Base-by-base conservation (phyloP, 2,888 invertebrate genomes). In the Elaeidobius kamerunicus region DNA sequence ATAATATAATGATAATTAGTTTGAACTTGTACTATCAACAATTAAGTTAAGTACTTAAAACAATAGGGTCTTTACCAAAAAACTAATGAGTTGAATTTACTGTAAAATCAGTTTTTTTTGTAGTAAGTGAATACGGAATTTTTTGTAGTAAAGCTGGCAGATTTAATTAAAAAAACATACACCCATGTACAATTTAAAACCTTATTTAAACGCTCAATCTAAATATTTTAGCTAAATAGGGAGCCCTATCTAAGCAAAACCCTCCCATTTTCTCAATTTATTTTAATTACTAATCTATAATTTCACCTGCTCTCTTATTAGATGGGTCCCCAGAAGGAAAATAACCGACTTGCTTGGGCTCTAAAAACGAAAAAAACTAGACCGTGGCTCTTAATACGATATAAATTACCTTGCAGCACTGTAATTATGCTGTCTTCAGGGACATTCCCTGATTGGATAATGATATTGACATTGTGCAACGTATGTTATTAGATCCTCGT, bases 371-470 rank as follows among this genome's bases (percentile, higher is more conserved):
- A 47, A 46, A 56, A 44, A 45, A 54, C 45, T 49, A 17, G 53
- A 27, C 49, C 50, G 19, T 2, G 64, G 65, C 70, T 28, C 49
- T 54, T 73, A 73, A 73, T 72, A 70, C 67, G 71, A 69, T 69
- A 72, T 72, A 72, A 73, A 73, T 73, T 72, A 71, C 68, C 67
- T n/a, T 67, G 56, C 61, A 64, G 61, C 60, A 23, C 64, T 64
- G 66, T 69, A 70, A 73, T 72, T 72, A 72, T 69, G 67, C 67
- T 71, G 72, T 72, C 73, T 67, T 63, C 70, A 70, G 64, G 68
- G 72, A 73, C 72, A 73, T 72, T n/a, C 69, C 70, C 69, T 71
- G 72, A 73, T 72, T 72, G 72, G 72, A 72, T 73, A 73, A 73
- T 73, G 69, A 73, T 72, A 73, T 72, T 73, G 72, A 73, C 72